Evolutionary conservation across 2,888 invertebrate species (phyloP).

Genomic region (Platerodrilus igneus): DNA sequence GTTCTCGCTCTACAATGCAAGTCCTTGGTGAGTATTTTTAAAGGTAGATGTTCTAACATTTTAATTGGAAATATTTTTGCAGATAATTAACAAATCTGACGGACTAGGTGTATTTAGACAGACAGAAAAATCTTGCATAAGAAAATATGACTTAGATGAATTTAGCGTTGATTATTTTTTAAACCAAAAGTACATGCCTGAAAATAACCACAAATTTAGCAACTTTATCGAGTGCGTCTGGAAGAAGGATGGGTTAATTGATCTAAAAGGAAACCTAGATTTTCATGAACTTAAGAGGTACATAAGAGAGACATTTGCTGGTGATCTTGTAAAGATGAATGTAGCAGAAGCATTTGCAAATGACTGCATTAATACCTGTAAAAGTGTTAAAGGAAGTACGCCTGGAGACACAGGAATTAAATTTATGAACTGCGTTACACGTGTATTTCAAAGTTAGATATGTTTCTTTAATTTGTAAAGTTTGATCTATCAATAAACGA

Average conservation of each 20-base stretch:
- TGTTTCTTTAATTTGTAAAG: too few relatives aligned
- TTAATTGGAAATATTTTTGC: too few relatives aligned
- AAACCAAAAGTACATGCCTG: slow-evolving; percentile 17
- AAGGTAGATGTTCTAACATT: too few relatives aligned
- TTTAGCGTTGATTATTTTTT: slow-evolving; percentile 14
- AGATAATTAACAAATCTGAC: slow-evolving; percentile 3
- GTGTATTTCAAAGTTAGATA: slow-evolving; percentile 11
- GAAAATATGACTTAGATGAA: slow-evolving; percentile 14
- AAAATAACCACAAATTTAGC: slow-evolving; percentile 11
- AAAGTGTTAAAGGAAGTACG: slow-evolving; percentile 12
- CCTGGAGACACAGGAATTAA: slow-evolving; percentile 15
- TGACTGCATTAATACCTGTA: slow-evolving; percentile 16
- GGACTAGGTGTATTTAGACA: slow-evolving; percentile 11
- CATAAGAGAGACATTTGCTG: slow-evolving; percentile 11
- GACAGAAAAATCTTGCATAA: slow-evolving; percentile 10
- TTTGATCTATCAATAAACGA: too few relatives aligned
- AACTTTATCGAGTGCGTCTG: slow-evolving; percentile 17
- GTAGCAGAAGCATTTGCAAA: slow-evolving; percentile 15
- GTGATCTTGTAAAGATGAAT: slow-evolving; percentile 8
- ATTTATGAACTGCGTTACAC: slow-evolving; percentile 18
- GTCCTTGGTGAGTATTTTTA: too few relatives aligned
- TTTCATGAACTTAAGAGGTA: slow-evolving; percentile 8
- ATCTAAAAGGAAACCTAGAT: slow-evolving; percentile 11
- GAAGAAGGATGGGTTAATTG: slow-evolving; percentile 17
- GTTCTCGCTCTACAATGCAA: too few relatives aligned